These are phyloP conservation scores for Ctenodactylus gundi DNA, from an alignment of 2,113 vertebrate genomes.

Conservation along the genomic window DNA sequence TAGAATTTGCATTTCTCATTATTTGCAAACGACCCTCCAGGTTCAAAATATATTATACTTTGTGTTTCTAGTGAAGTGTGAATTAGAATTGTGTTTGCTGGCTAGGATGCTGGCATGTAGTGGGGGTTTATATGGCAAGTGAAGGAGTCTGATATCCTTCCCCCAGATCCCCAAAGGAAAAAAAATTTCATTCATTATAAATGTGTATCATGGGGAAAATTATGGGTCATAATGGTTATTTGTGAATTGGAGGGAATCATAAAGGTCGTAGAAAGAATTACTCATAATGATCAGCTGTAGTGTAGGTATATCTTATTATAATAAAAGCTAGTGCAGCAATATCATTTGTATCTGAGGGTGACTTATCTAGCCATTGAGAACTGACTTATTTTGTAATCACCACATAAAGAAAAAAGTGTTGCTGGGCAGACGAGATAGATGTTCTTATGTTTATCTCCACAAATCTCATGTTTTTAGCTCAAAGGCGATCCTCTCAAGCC, in stretches of 20 bases:
- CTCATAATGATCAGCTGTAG: neutral
- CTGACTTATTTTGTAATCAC: constrained; percentile 64
- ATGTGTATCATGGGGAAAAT: neutral
- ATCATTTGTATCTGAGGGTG: constrained; percentile 17
- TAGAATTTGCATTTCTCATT: constrained; percentile 71
- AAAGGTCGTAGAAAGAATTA: constrained; percentile 53
- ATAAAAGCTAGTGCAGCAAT: constrained; percentile 5
- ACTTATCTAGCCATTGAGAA: constrained; percentile 63
- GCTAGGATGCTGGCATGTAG: neutral
- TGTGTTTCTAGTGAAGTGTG: constrained; percentile 65
- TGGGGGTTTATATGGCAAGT: neutral
- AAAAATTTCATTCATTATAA: neutral
- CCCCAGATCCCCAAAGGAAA: neutral
- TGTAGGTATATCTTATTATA: constrained; percentile 20
- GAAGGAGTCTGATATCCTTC: neutral
- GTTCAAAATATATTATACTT: constrained; percentile 57
- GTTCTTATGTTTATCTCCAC: neutral
- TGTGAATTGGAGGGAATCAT: constrained; percentile 38
- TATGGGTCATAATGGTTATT: constrained; percentile 7
- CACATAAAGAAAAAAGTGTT: constrained; percentile 12
- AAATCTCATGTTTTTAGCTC: neutral
- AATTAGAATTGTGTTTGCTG: constrained; percentile 45
- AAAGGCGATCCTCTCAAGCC: neutral
- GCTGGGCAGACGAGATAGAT: neutral
- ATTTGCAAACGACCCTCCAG: constrained; percentile 66